phyloP scores from a whole-genome alignment of 2,797 vertebrate species.

The Rhinoraja longicauda region DNA sequence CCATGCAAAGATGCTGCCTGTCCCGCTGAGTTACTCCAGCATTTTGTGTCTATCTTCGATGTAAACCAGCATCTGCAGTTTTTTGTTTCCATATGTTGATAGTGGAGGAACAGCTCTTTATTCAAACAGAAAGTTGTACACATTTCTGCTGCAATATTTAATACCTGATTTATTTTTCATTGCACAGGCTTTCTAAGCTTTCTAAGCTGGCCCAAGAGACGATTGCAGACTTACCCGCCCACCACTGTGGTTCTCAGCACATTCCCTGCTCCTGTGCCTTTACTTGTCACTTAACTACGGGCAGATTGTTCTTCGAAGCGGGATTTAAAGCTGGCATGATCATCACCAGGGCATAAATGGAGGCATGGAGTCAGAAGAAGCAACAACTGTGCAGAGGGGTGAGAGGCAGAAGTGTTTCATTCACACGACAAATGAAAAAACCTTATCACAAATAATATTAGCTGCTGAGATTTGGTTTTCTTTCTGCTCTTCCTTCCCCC shows the following conservation, averaged over 20 bases:
- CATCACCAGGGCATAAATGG: not conserved
- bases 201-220: not conserved
- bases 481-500: not conserved
- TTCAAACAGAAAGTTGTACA: not conserved
- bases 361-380: not conserved
- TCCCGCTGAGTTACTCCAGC: not conserved
- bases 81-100: not conserved
- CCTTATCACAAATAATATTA: not conserved
- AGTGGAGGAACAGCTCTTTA: not conserved
- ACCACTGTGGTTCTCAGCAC: not conserved
- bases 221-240: not conserved
- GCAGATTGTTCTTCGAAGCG: not conserved
- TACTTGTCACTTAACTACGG: not conserved
- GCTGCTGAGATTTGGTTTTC: not conserved
- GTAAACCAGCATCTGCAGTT: too few species aligned
- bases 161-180: not conserved
- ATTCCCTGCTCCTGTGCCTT: not conserved
- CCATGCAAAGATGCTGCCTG: not conserved
- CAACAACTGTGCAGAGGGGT: not conserved
- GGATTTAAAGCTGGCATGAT: not conserved
- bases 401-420: not conserved
- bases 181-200: not conserved
- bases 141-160: not conserved
- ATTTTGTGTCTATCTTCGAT: too few species aligned
- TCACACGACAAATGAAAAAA: not conserved